phyloP scores from a whole-genome alignment of 2,888 invertebrate species.

The Pseudolycoriella hygida region DNA sequence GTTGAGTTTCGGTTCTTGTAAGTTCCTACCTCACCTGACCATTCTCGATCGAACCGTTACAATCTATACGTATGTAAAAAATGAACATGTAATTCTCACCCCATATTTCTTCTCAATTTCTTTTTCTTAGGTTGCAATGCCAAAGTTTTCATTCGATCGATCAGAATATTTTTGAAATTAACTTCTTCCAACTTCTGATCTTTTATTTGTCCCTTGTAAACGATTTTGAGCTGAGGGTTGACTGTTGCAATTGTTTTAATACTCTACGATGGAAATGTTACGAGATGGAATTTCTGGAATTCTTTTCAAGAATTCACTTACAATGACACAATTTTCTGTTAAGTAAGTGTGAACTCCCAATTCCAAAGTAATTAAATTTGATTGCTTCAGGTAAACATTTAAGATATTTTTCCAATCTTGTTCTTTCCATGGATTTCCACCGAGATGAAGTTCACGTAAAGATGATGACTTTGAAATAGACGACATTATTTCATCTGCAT shows the following conservation, averaged over 20 bases:
- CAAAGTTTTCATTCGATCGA: constrained; percentile 10
- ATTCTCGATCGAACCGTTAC: too few relatives aligned
- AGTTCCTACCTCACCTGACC: too few relatives aligned
- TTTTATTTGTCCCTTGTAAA: constrained; percentile 8
- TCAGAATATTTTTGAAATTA: constrained; percentile 8
- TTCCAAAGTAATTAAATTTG: constrained; percentile 5
- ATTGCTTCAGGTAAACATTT: constrained; percentile 1
- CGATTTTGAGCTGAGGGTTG: constrained; percentile 5
- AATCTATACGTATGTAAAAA: too few relatives aligned
- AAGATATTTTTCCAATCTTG: constrained; percentile 6
- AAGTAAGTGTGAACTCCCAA: constrained; percentile 9
- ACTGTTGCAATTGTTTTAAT: too few relatives aligned
- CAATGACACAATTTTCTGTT: constrained; percentile 1
- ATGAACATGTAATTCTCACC: background rate
- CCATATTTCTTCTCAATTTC: constrained; percentile 8
- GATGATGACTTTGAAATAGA: background rate
- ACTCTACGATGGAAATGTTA: too few relatives aligned
- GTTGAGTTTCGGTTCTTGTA: too few relatives aligned
- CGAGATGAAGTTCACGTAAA: constrained; percentile 9
- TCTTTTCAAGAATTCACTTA: too few relatives aligned
- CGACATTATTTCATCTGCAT: too few relatives aligned
- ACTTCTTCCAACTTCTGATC: constrained; percentile 10
- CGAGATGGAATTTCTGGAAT: too few relatives aligned
- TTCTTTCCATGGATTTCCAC: constrained; percentile 6
- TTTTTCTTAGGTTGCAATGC: constrained; percentile 11